A percentile compares a stretch with the other conserved stretches of the same genome.
phyloP scores from a whole-genome alignment of 1,140 invertebrate genomes.

The Brachionus koreanus region DNA sequence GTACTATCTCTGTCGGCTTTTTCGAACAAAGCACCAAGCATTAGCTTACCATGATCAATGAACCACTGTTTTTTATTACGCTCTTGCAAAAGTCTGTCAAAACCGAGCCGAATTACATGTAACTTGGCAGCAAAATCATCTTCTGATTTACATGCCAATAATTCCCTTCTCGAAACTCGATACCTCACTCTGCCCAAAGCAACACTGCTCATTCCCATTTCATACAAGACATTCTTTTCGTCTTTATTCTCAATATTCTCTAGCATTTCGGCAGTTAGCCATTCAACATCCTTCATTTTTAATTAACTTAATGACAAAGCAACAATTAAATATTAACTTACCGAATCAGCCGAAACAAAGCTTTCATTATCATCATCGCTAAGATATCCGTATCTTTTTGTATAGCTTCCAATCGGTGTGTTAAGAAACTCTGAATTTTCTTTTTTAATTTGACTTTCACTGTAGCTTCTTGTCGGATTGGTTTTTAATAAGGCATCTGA shows the following conservation, averaged over 20 bases:
- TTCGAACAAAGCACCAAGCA: neutral
- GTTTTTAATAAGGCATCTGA: conserved; percentile 2
- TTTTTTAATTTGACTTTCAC: neutral
- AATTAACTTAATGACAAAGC: too few species aligned
- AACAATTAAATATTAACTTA: neutral
- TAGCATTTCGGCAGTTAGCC: conserved; percentile 19
- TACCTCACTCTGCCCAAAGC: neutral
- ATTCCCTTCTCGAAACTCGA: conserved; percentile 8
- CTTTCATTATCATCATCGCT: conserved; percentile 42
- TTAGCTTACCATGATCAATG: neutral
- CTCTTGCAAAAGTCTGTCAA: neutral
- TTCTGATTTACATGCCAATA: conserved; percentile 31
- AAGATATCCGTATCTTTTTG: neutral
- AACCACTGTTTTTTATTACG: conserved; percentile 7
- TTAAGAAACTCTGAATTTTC: neutral
- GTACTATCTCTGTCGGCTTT: conserved; percentile 69
- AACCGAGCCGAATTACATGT: conserved; percentile 16
- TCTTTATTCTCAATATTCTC: conserved; percentile 10
- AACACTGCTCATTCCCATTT: conserved; percentile 31
- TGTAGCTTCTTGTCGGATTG: neutral
- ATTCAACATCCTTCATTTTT: conserved; percentile 21
- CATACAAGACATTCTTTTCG: conserved; percentile 39
- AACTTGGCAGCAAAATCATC: conserved; percentile 39
- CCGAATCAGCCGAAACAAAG: conserved; percentile 42
- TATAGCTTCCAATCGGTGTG: neutral